These are phyloP conservation scores for Saccostrea echinata DNA, from an alignment of 1,140 invertebrate genomes.

Conservation along the genomic window DNA sequence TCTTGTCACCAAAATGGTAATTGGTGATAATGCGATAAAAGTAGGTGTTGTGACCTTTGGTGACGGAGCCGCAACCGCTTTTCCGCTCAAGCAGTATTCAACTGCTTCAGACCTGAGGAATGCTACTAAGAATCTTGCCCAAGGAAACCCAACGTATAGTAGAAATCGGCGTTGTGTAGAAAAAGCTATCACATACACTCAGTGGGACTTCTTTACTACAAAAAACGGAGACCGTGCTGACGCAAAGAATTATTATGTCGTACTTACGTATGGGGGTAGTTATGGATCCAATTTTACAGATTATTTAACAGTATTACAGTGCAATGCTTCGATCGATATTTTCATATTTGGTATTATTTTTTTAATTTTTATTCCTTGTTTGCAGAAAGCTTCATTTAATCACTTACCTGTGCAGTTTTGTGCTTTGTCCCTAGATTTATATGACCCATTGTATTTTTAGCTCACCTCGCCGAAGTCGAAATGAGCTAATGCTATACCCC, in stretches of 20 bases:
- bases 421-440: no score
- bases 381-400: no score
- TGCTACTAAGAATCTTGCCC: neutral
- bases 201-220: neutral
- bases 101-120: neutral
- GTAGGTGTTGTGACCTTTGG: neutral
- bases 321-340: neutral
- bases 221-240: neutral
- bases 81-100: conserved; percentile 1
- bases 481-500: no score
- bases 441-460: no score
- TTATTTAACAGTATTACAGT: neutral
- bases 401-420: no score
- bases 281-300: neutral
- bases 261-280: neutral
- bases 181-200: neutral
- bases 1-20: neutral
- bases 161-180: neutral
- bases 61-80: neutral
- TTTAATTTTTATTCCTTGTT: no score
- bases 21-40: neutral
- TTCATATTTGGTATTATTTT: neutral
- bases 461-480: no score
- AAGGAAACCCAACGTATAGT: neutral
- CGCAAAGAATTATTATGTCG: neutral